These are phyloP conservation scores for Pocillopora grandis DNA, from an alignment of 92 coral and sea anemone genomes.

Conservation along the genomic window DNA sequence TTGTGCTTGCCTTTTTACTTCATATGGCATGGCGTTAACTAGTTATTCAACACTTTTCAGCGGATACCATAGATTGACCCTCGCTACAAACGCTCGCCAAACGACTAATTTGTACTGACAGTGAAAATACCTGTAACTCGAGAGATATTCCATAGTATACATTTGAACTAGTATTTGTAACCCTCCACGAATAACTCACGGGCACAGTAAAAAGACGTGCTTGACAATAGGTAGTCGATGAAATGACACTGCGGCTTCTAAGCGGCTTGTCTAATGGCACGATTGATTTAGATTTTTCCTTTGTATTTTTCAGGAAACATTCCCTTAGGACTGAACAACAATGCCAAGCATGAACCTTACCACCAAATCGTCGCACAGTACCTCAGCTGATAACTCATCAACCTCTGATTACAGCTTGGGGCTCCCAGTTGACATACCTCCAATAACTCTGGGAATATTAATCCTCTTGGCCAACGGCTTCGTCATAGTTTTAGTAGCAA, in stretches of 20 bases:
- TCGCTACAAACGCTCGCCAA: no score
- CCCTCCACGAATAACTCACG: no score
- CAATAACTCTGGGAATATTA: constrained; percentile 49
- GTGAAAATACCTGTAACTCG: no score
- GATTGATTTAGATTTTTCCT: neutral
- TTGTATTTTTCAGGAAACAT: neutral
- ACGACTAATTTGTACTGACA: no score
- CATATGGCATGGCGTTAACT: no score
- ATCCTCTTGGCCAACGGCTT: constrained; percentile 54
- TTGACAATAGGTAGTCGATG: neutral
- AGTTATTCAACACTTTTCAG: no score
- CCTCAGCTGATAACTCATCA: neutral
- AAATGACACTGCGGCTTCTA: neutral
- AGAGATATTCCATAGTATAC: no score
- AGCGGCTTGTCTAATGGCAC: neutral
- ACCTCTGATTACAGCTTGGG: constrained; percentile 15
- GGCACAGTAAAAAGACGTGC: neutral
- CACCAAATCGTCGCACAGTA: neutral
- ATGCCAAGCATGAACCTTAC: neutral
- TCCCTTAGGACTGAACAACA: neutral
- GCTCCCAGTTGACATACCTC: constrained; percentile 55
- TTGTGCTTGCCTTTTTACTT: no score
- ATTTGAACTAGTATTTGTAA: no score
- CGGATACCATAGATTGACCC: no score
- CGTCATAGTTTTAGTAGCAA: constrained; percentile 54